Conservation (phyloP, 2,113 vertebrate species). For the Notiomystis cincta region DNA sequence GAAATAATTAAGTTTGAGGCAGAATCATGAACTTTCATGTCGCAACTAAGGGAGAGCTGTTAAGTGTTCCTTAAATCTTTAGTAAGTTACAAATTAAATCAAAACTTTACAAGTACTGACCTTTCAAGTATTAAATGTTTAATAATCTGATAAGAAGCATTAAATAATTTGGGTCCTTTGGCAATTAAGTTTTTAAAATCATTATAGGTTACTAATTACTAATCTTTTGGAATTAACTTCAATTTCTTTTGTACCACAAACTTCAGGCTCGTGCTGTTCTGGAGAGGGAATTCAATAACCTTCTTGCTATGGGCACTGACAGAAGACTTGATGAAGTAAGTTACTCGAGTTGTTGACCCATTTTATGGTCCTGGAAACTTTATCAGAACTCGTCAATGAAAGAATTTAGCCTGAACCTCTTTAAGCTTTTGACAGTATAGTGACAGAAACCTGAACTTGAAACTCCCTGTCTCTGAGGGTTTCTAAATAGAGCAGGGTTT, state of each 20-base stretch:
- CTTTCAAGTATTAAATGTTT: not conserved
- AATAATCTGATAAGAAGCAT: not conserved
- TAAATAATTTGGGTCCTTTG: not conserved
- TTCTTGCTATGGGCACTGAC: slow-evolving; percentile 87
- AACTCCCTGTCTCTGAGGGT: not conserved
- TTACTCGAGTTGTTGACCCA: not conserved
- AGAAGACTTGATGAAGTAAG: slow-evolving; percentile 90
- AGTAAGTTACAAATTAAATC: not conserved
- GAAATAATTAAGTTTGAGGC: not conserved
- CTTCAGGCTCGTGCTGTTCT: slow-evolving; percentile 86
- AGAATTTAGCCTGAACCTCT: not conserved
- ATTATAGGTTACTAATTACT: not conserved
- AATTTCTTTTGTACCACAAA: not conserved
- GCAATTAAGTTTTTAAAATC: not conserved
- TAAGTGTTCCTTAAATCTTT: not conserved
- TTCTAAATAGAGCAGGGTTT: not conserved
- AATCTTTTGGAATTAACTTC: not conserved
- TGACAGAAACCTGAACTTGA: not conserved
- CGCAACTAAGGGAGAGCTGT: not conserved
- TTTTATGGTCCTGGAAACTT: not conserved
- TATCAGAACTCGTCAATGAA: not conserved
- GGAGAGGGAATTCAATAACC: slow-evolving; percentile 90
- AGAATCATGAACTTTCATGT: not conserved
- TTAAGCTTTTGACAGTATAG: not conserved
- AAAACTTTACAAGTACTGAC: not conserved